Base-by-base conservation (phyloP, 2,888 invertebrate genomes). In the Sphaerophoria taeniata region DNA sequence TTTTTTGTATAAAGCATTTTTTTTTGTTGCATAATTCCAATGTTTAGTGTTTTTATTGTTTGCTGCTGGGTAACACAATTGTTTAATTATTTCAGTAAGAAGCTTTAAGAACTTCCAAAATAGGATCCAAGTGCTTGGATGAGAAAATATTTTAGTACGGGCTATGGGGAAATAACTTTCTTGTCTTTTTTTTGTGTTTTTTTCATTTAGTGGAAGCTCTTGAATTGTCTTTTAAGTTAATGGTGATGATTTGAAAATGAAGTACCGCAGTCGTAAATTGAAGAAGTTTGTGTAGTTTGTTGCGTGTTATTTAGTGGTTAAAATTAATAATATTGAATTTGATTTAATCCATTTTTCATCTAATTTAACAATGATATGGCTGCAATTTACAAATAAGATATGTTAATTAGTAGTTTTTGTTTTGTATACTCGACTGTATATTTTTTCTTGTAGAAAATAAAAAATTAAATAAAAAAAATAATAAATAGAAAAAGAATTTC, bases 331-430 rank as follows among this genome's bases (percentile, higher is more conserved):
- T 39, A 60, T 39, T 36, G 9, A 43, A 51, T 47, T 55, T 74
- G 51, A 45, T 77, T 84, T 71, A 47, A 70, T 73, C 31, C 51
- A 43, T 70, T 56, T 73, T 69, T 80, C 63, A 81, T 85, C 85
- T 85, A 85, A 76, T 85, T 7, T 43, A 85, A 85, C 85, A 85
- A 85, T 85, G 85, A 85, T 85, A 85, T 85, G 85, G 85, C 85
- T 85, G 85, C 80, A 85, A 77, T 85, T 85, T 72, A 81, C 85
- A 85, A 85, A 85, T 70, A 73, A 85, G 85, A 85, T 85, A 85
- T 85, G 85, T 85, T 76, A 85, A 85, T 43, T 71, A 72, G 69
- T 80, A 83, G 72, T 83, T 70, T 71, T 51, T 31, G 36, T 63
- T 80, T 73, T 81, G 72, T 77, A 81, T 77, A 85, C 76, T 73